These are phyloP conservation scores for Epicauta chinensis DNA, from an alignment of 1,140 invertebrate species.

Conservation along the genomic window DNA sequence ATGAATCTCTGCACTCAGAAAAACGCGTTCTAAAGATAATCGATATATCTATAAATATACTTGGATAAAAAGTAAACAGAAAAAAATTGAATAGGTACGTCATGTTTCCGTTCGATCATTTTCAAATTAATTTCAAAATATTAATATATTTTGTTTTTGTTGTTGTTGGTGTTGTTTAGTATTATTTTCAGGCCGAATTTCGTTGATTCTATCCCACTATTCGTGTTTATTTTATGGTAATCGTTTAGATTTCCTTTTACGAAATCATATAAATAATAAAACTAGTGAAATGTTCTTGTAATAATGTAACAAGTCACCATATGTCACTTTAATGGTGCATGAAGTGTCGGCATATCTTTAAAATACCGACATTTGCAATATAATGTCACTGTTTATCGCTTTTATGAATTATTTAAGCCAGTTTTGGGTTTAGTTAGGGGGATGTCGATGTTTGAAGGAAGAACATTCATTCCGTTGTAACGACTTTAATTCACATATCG, in stretches of 20 bases:
- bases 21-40: constrained; percentile 18
- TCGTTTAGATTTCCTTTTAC: constrained; percentile 7
- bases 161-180: too few relatives aligned
- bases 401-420: constrained; percentile 19
- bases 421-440: not conserved
- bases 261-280: constrained; percentile 10
- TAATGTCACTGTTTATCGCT: constrained; percentile 21
- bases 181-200: too few relatives aligned
- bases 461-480: too few relatives aligned
- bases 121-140: too few relatives aligned
- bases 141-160: too few relatives aligned
- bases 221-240: not conserved
- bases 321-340: constrained; percentile 25
- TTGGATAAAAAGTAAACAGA: too few relatives aligned
- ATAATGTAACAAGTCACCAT: constrained; percentile 17
- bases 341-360: constrained; percentile 19
- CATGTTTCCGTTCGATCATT: too few relatives aligned
- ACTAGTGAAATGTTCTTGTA: constrained; percentile 7
- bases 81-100: too few relatives aligned
- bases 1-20: constrained; percentile 23
- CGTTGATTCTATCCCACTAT: too few relatives aligned
- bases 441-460: too few relatives aligned
- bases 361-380: constrained; percentile 21
- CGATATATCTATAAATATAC: constrained; percentile 5
- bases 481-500: too few relatives aligned